Percentiles rank a stretch among this genome's conserved stretches.
Evolutionary conservation across 2,888 invertebrate species (phyloP).

Genomic region (Metallyticus violacea): DNA sequence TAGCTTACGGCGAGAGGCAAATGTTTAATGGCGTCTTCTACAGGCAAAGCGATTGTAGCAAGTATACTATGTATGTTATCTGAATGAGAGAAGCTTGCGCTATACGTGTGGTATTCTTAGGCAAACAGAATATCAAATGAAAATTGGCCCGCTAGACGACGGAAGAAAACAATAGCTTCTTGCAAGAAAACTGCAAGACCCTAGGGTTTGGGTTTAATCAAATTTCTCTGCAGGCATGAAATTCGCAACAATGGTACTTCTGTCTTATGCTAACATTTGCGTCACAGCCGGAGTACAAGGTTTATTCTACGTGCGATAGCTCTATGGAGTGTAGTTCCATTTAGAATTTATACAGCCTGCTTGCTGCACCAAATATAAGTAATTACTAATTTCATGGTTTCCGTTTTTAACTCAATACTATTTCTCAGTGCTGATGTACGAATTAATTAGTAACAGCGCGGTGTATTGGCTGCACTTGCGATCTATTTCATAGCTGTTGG

Average conservation of each 20-base stretch:
- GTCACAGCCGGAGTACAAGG: too few relatives aligned
- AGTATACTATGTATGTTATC: neutral
- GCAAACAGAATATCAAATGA: neutral
- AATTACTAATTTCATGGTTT: too few relatives aligned
- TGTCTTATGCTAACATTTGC: neutral
- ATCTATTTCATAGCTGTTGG: too few relatives aligned
- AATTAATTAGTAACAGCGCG: too few relatives aligned
- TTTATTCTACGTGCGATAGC: too few relatives aligned
- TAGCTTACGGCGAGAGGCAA: neutral
- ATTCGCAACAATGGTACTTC: neutral
- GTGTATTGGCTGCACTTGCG: too few relatives aligned
- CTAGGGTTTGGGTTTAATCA: neutral
- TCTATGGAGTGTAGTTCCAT: too few relatives aligned
- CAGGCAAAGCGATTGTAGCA: too few relatives aligned
- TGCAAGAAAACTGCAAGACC: neutral
- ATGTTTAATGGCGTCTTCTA: neutral
- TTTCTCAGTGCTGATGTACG: too few relatives aligned
- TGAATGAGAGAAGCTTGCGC: neutral
- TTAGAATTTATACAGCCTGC: too few relatives aligned
- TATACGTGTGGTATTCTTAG: neutral
- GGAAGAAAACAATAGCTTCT: neutral
- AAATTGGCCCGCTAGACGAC: neutral
- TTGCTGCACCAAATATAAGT: too few relatives aligned
- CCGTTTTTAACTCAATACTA: too few relatives aligned
- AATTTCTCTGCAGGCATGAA: neutral